These are phyloP conservation scores for Cybosia mesomella DNA, from an alignment of 2,888 invertebrate genomes.

Conservation along the genomic window DNA sequence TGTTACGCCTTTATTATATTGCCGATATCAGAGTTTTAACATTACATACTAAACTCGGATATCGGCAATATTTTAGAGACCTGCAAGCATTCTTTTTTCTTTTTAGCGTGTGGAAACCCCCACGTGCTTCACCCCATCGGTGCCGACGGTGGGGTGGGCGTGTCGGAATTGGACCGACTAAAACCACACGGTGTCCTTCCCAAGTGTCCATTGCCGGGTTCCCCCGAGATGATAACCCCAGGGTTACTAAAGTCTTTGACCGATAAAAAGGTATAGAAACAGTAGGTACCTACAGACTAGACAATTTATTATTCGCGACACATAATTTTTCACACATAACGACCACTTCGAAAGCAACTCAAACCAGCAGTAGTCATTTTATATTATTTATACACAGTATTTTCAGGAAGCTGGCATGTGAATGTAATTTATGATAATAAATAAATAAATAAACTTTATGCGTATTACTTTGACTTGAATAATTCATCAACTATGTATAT, in stretches of 20 bases:
- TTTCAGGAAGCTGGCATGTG: background rate
- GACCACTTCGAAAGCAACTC: conserved; percentile 1
- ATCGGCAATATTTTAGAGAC: background rate
- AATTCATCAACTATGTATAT: background rate
- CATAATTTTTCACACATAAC: background rate
- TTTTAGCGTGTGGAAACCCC: no score
- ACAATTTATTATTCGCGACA: background rate
- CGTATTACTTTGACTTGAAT: background rate
- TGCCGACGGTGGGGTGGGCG: no score
- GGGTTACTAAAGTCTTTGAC: no score
- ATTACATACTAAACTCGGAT: background rate
- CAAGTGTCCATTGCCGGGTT: no score
- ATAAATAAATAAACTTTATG: background rate
- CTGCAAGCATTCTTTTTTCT: no score
- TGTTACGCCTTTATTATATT: background rate
- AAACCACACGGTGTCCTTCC: no score
- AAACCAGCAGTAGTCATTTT: background rate
- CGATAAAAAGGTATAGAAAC: background rate
- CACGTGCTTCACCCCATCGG: no score
- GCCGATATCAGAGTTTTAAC: no score
- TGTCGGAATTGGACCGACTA: no score
- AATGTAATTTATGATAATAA: no score
- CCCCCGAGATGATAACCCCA: no score
- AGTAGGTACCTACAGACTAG: background rate
- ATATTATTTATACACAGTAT: background rate